Conservation (phyloP, 2,797 vertebrate genomes). For the Xiphorhynchus erythropygius region DNA sequence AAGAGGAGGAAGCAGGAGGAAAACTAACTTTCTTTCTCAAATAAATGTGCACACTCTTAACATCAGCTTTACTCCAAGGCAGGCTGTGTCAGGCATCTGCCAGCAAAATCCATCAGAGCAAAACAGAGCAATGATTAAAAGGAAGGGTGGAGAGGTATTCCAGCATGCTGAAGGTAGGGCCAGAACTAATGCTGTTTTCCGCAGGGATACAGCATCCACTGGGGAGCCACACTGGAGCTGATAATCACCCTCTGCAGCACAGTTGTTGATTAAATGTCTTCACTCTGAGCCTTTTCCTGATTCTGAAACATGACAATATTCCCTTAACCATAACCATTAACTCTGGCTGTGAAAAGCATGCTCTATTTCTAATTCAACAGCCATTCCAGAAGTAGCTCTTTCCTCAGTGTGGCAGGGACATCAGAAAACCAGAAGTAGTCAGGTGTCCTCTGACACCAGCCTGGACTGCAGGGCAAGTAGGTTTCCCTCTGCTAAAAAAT, state of each 20-base stretch:
- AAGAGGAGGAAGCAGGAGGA: background rate
- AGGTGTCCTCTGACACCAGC: background rate
- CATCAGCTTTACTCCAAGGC: background rate
- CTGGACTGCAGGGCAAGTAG: background rate
- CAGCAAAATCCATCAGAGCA: background rate
- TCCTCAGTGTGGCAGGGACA: background rate
- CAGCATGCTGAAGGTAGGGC: background rate
- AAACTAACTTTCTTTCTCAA: background rate
- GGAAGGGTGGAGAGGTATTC: background rate
- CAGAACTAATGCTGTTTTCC: background rate
- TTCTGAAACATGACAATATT: background rate
- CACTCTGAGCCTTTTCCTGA: rapidly evolving
- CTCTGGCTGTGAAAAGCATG: background rate
- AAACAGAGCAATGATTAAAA: background rate
- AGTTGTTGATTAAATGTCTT: background rate
- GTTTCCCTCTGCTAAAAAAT: background rate
- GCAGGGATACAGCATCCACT: rapidly evolving
- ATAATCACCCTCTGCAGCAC: background rate
- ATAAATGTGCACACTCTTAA: background rate
- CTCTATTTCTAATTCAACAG: background rate
- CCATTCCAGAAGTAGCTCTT: background rate
- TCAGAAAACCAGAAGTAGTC: background rate
- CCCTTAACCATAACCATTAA: background rate
- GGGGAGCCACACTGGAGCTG: background rate
- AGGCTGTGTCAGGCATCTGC: background rate